These are phyloP conservation scores for Pelecanus crispus DNA, from an alignment of 2,113 vertebrate species.

Conservation along the genomic window DNA sequence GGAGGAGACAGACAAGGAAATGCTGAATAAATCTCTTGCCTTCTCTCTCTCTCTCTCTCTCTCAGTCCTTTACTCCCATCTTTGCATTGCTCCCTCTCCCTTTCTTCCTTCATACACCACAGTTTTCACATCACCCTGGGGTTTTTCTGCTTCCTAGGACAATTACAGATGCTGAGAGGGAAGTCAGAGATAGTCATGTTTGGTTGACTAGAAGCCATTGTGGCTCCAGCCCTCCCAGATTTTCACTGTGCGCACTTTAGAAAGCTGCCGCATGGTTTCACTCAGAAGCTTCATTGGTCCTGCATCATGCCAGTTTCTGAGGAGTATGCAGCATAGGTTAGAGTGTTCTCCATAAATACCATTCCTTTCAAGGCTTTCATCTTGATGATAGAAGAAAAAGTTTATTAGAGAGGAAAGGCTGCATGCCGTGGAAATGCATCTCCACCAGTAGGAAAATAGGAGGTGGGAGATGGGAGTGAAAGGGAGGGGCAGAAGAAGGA, in stretches of 20 bases:
- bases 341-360: not conserved
- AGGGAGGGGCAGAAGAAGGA: not conserved
- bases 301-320: not conserved
- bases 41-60: not conserved
- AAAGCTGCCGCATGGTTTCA: not conserved
- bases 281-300: not conserved
- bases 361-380: not conserved
- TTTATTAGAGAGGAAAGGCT: not conserved
- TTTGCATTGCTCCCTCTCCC: not conserved
- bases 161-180: not conserved
- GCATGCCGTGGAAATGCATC: not conserved
- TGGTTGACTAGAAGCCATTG: not conserved
- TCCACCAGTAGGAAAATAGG: not conserved
- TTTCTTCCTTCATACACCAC: not conserved
- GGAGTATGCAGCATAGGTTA: not conserved
- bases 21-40: constrained; percentile 62
- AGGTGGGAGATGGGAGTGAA: not conserved
- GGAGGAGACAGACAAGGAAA: constrained; percentile 68
- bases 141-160: not conserved
- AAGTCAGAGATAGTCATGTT: not conserved
- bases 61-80: not conserved
- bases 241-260: not conserved
- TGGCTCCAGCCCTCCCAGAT: not conserved
- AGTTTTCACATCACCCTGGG: not conserved
- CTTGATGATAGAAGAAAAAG: not conserved